Base-by-base conservation (phyloP, 1,140 invertebrate species). In the Neotoxoptera formosana region DNA sequence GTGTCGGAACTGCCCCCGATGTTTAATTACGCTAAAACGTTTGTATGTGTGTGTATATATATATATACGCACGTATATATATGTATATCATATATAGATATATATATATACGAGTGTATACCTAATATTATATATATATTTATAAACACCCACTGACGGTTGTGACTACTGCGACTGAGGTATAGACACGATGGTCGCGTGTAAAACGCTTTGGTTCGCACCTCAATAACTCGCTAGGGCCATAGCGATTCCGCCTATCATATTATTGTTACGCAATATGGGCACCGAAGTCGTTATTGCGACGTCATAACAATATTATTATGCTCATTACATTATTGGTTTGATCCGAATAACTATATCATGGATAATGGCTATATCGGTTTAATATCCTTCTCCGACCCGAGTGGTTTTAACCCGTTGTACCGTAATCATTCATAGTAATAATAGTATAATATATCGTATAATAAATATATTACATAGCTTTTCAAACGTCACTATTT, bases 11-110 rank as follows among this genome's bases (percentile, higher is more conserved):
- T 23, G 8, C 88, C 87, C 34, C 45, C 34, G 30, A 36, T 4
- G 91, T 93, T 93, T 93, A 93, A 93, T 93, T 93, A 93, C 81
- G 51, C 17, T 93, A 93, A 93, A 93, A 93, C 48, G 81, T 67
- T 45, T 60, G n/a, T 53, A 30, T 60, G 48, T 30, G 30, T 21
- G 45, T n/a, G 14, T 84, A 81, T 34, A 21, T 83, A 41, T 36
- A 41, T 9, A 21, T 11, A 1, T 17, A 30, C 30, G 47, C 25
- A 45, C 14, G 60, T n/a, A n/a, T 67, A 4, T 67, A n/a, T 67
- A 30, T n/a, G 60, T 67, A n/a, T 67, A 4, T 51, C 2, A 48
- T 51, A 51, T 53, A 67, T 30, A 48, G 0, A 51, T 20, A 53
- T 53, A 67, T 21, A 53, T 20, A 53, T n/a, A n/a, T n/a, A n/a